Evolutionary conservation across 2,888 invertebrate genomes (phyloP).

Genomic region (Cantharis rufa): DNA sequence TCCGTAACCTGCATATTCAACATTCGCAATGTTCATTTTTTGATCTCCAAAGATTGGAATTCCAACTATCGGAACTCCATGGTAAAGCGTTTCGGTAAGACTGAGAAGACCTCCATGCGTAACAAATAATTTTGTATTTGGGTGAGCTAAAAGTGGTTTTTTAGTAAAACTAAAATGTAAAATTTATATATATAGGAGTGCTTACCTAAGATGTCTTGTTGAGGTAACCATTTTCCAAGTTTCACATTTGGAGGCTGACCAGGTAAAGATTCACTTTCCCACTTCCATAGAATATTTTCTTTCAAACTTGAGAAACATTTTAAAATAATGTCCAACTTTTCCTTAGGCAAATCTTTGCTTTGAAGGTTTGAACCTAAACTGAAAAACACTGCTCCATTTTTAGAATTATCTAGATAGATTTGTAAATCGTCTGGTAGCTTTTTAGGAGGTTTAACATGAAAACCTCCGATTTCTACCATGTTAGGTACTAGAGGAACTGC

Average conservation of each 20-base stretch:
- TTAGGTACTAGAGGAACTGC: conserved; percentile 33
- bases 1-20: conserved; percentile 47
- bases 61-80: conserved; percentile 8
- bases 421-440: conserved; percentile 40
- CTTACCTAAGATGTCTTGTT: conserved; percentile 25
- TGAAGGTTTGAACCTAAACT: conserved; percentile 49
- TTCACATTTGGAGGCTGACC: conserved; percentile 17
- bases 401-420: conserved; percentile 43
- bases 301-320: conserved; percentile 46
- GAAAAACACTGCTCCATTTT: conserved; percentile 49
- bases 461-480: conserved; percentile 36
- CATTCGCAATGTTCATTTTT: conserved; percentile 6
- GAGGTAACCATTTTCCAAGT: conserved; percentile 24
- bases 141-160: neutral
- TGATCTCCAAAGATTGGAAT: conserved; percentile 18
- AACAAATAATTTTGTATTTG: neutral
- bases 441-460: conserved; percentile 28
- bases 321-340: conserved; percentile 40
- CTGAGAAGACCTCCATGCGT: conserved; percentile 9
- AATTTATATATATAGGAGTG: too few relatives aligned
- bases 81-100: conserved; percentile 6
- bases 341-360: conserved; percentile 40
- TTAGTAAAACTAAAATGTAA: too few relatives aligned
- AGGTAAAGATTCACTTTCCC: conserved; percentile 36
- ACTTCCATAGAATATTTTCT: conserved; percentile 51